Base-by-base conservation (phyloP, 2,888 invertebrate species). In the Incurvaria masculella region DNA sequence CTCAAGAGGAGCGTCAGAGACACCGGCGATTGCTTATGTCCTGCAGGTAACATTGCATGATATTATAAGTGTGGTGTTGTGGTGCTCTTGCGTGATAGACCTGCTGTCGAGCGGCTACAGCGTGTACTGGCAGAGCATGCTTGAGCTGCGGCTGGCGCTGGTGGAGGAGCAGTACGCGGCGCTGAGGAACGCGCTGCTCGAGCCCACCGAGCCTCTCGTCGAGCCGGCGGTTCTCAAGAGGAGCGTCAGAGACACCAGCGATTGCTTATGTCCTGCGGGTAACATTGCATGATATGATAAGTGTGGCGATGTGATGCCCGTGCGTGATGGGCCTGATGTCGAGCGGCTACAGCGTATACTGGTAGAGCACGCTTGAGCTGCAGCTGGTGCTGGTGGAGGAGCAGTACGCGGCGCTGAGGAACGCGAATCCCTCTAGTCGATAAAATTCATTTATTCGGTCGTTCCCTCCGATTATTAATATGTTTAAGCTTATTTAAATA, bases 251-350 rank as follows among this genome's bases (percentile, higher is more conserved):
- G 84, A 84, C 57, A 80, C 81, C 45, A 75, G 81, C 16, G 85
- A 86, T 69, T 88, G 88, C 78, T 74, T 79, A 57, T 88, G 88
- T 79, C 87, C 86, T 66, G 80, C 87, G 87, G 88, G 88, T 86
- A 66, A 67, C 73, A 63, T 33, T n/a, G n/a, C n/a, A n/a, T n/a
- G n/a, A n/a, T n/a, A n/a, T n/a, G n/a, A n/a, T 74, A 63, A 74
- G 72, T 69, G 70, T 64, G 61, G 75, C 82, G 65, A 73, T 85
- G 72, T 72, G 84, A 81, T 82, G 83, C 79, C 80, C 81, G 63
- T 85, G 85, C 74, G 78, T 82, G 63, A 79, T 84, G 80, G 83
- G 84, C 70, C 72, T 84, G 59, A 66, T 80, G 54, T 79, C 80
- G 45, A 81, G 82, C 72, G 83, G 82, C 59, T 84, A 80, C 66